These are phyloP conservation scores for Caligus rogercresseyi DNA, from an alignment of 1,140 invertebrate species.

Conservation along the genomic window DNA sequence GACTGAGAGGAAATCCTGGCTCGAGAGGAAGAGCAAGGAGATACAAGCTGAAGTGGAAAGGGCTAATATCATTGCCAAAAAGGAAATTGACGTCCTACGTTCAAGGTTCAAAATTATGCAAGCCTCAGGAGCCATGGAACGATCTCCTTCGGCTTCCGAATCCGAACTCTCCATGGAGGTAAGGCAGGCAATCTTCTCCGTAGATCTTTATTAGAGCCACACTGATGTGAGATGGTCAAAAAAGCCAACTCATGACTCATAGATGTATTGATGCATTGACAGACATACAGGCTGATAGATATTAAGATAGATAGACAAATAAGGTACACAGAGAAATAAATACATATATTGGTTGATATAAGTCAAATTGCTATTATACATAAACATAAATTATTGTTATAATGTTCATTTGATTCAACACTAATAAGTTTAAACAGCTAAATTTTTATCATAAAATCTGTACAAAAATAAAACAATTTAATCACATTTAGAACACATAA, in stretches of 20 bases:
- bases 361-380: neutral
- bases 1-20: neutral
- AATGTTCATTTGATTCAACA: too few species aligned
- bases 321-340: neutral
- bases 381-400: too few species aligned
- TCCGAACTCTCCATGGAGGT: slow-evolving; percentile 14
- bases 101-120: slow-evolving; percentile 19
- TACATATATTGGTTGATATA: neutral
- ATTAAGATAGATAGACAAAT: neutral
- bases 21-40: neutral
- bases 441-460: too few species aligned
- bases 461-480: too few species aligned
- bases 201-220: too few species aligned
- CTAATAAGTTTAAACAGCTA: too few species aligned
- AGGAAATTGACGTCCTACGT: slow-evolving; percentile 13
- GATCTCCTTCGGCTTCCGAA: slow-evolving; percentile 16
- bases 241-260: neutral
- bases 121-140: neutral
- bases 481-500: too few species aligned
- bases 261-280: neutral
- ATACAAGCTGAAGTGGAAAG: neutral
- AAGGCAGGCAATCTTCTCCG: too few species aligned
- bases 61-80: neutral
- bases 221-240: neutral
- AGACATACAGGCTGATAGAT: neutral